These are phyloP conservation scores for Meriones psammophilus DNA, from an alignment of 2,797 vertebrate species.

Conservation along the genomic window DNA sequence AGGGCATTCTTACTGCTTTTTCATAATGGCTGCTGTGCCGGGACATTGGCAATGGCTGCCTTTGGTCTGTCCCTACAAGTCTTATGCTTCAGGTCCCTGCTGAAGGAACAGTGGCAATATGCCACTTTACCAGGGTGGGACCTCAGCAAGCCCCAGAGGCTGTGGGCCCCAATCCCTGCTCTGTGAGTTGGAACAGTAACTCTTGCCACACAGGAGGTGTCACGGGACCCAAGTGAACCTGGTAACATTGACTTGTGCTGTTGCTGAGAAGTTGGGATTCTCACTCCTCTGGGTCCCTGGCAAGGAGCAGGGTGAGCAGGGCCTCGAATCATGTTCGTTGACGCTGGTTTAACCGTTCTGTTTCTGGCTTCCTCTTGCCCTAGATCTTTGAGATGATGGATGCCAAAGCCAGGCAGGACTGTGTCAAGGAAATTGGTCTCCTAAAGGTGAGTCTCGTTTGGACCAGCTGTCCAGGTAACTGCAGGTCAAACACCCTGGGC, in stretches of 20 bases:
- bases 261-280: fast-evolving
- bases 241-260: fast-evolving
- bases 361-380: conserved; percentile 65
- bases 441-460: conserved; percentile 92
- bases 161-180: background rate
- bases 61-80: background rate
- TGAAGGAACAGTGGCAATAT: background rate
- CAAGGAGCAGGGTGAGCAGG: background rate
- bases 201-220: fast-evolving
- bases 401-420: conserved; percentile 95
- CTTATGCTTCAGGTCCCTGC: background rate
- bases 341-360: background rate
- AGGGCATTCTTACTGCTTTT: background rate
- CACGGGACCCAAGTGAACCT: background rate
- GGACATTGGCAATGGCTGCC: background rate
- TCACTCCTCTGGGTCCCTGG: background rate
- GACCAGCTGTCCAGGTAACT: background rate
- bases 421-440: conserved; percentile 97
- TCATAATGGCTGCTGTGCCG: background rate
- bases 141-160: background rate
- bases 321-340: fast-evolving
- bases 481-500: background rate
- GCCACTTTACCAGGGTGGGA: no score
- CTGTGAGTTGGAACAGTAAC: background rate
- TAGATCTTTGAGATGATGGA: conserved; percentile 99